Evolutionary conservation across 2,888 invertebrate species (phyloP).

Genomic region (Oxyscelio sp.): DNA sequence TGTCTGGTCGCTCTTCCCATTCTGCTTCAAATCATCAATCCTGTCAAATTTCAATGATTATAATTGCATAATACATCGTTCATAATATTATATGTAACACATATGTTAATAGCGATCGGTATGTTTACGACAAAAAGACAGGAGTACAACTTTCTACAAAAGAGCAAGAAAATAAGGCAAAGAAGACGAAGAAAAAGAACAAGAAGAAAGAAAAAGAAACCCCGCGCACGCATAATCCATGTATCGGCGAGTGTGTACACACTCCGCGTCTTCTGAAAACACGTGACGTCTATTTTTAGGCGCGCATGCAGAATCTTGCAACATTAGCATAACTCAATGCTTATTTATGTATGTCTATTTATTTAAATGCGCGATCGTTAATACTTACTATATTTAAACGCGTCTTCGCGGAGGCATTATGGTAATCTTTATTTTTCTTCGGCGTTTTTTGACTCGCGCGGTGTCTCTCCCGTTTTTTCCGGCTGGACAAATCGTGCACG

Average conservation of each 20-base stretch:
- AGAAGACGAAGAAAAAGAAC: background rate
- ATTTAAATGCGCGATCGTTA: slow-evolving; percentile 56
- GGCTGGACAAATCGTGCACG: slow-evolving; percentile 6
- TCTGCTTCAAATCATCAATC: slow-evolving; percentile 24
- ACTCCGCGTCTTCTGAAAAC: slow-evolving; percentile 47
- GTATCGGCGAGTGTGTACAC: slow-evolving; percentile 34
- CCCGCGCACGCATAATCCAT: slow-evolving; percentile 9
- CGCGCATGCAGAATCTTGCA: slow-evolving; percentile 49
- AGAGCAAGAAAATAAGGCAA: background rate
- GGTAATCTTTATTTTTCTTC: slow-evolving; percentile 11
- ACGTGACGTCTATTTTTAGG: slow-evolving; percentile 65
- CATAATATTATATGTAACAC: slow-evolving; percentile 56
- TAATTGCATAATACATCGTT: slow-evolving; percentile 60
- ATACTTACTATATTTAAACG: slow-evolving; percentile 46
- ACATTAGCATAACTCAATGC: slow-evolving; percentile 61
- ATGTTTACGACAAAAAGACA: background rate
- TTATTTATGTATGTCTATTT: slow-evolving; percentile 62
- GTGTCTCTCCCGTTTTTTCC: slow-evolving; percentile 8
- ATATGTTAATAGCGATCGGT: slow-evolving; percentile 32
- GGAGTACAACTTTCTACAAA: background rate
- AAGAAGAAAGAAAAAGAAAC: background rate
- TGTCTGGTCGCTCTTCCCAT: too few relatives aligned
- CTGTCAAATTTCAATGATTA: slow-evolving; percentile 21
- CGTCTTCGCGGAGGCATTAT: slow-evolving; percentile 21
- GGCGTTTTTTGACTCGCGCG: background rate